Evolutionary conservation across 2,797 vertebrate species (phyloP).

Genomic region (Alauda arvensis): DNA sequence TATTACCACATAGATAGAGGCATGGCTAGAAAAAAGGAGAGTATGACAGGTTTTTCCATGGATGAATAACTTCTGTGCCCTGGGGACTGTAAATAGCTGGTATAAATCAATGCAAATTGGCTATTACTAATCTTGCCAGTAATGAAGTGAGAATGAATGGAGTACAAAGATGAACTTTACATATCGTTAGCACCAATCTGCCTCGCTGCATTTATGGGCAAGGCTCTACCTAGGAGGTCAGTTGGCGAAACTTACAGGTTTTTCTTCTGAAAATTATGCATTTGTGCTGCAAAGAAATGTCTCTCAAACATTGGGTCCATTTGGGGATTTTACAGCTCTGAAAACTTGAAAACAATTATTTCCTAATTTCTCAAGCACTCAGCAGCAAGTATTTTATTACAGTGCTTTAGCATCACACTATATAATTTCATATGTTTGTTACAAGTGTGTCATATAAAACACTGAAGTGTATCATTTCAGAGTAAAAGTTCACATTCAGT

Average conservation of each 20-base stretch:
- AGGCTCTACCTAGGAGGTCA: background rate
- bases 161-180: slow-evolving; percentile 8
- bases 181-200: background rate
- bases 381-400: background rate
- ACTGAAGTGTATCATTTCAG: background rate
- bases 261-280: background rate
- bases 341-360: background rate
- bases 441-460: background rate
- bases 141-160: slow-evolving; percentile 5
- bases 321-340: background rate
- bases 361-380: background rate
- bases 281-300: background rate
- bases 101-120: slow-evolving; percentile 10
- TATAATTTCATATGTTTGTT: slow-evolving; percentile 2
- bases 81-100: background rate
- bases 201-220: background rate
- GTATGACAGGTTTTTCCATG: background rate
- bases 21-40: background rate
- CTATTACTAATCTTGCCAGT: slow-evolving; percentile 3
- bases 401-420: background rate
- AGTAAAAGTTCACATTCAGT: background rate
- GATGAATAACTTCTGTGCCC: slow-evolving; percentile 8
- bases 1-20: background rate
- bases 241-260: background rate
- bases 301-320: background rate